Evolutionary conservation across 2,888 invertebrate species (phyloP).

Genomic region (Brassicogethes aeneus): DNA sequence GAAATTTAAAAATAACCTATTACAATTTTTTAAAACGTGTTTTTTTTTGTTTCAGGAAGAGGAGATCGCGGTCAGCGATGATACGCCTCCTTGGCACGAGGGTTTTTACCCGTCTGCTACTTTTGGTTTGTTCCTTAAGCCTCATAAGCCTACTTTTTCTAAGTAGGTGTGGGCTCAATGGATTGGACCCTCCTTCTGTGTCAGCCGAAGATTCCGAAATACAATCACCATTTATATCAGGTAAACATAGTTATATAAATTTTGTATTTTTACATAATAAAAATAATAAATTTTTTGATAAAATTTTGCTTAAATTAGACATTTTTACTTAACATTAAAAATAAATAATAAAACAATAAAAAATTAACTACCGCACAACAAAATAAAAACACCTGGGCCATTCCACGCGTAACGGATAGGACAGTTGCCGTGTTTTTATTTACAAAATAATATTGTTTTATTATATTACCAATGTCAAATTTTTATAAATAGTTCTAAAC

Average conservation of each 20-base stretch:
- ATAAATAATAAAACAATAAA: too few species aligned
- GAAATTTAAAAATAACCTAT: too few species aligned
- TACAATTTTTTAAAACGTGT: constrained; percentile 1
- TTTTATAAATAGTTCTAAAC: too few species aligned
- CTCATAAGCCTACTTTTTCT: constrained; percentile 47
- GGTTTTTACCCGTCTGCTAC: constrained; percentile 47
- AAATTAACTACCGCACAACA: too few species aligned
- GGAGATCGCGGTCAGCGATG: constrained; percentile 39
- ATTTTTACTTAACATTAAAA: too few species aligned
- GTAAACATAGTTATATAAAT: constrained; percentile 14
- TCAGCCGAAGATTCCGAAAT: constrained; percentile 19
- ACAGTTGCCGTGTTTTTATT: too few species aligned
- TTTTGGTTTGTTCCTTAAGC: constrained; percentile 47
- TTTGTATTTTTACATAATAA: constrained; percentile 5
- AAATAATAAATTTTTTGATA: too few species aligned
- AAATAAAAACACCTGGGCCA: too few species aligned
- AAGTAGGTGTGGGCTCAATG: constrained; percentile 45
- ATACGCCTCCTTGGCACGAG: constrained; percentile 47
- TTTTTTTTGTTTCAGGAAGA: constrained; percentile 29
- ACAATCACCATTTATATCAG: constrained; percentile 22
- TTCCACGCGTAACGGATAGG: too few species aligned
- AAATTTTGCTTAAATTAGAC: too few species aligned
- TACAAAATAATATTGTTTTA: too few species aligned
- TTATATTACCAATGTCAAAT: too few species aligned
- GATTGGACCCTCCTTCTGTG: constrained; percentile 26